phyloP scores from a whole-genome alignment of 2,797 vertebrate genomes.

The Galaxias olidus region DNA sequence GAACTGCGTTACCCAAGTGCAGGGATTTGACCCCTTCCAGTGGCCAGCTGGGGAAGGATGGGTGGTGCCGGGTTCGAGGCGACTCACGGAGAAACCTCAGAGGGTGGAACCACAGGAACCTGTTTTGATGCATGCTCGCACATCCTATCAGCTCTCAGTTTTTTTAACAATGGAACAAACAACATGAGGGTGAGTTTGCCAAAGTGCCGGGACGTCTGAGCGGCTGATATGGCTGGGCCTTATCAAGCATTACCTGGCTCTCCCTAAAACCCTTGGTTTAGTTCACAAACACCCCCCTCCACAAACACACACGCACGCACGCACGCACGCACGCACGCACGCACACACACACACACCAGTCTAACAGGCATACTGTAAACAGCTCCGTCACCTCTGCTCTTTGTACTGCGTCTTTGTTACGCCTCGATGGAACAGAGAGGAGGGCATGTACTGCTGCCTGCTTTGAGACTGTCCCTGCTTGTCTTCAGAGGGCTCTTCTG shows the following conservation, averaged over 20 bases:
- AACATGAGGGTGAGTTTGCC: conserved; percentile 14
- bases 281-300: conserved; percentile 3
- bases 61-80: not conserved
- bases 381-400: conserved; percentile 62
- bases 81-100: conserved; percentile 23
- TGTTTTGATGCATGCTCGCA: not conserved
- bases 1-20: conserved; percentile 64
- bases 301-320: not conserved
- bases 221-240: conserved; percentile 49
- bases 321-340: not conserved
- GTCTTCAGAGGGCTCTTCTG: conserved; percentile 13
- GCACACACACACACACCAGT: not conserved
- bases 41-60: conserved; percentile 7
- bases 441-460: no score
- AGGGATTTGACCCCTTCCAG: conserved; percentile 2
- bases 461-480: not conserved
- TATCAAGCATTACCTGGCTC: conserved; percentile 52
- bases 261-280: not conserved
- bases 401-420: conserved; percentile 17
- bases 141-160: not conserved
- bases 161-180: not conserved
- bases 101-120: not conserved
- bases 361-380: conserved; percentile 46
- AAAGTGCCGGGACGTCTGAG: conserved; percentile 49
- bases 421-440: no score